Base-by-base conservation (phyloP, 2,888 invertebrate species). In the Autographa gamma region DNA sequence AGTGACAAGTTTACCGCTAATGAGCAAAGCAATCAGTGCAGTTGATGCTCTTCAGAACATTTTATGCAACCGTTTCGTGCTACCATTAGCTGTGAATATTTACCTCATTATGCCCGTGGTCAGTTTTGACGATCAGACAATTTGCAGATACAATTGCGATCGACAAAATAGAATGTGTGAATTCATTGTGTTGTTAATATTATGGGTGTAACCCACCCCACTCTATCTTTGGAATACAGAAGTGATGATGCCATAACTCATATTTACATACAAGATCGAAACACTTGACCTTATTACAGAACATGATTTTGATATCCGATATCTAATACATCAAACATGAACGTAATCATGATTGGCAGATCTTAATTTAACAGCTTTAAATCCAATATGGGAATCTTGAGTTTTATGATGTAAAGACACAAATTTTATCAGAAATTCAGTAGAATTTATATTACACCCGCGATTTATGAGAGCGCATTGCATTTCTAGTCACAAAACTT, bases 251-350 rank as follows among this genome's bases (percentile, higher is more conserved):
- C 48, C n/a, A 48, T 48, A 48, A 48, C 48, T 56, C 54, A 56
- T 25, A 70, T 63, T 63, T 41, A 60, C 25, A 52, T 63, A 58
- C 11, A 59, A 54, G 52, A 61, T 54, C 41, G 18, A 16, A 56
- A 58, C 60, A 74, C 66, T 77, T 72, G 77, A 74, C 74, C 77
- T 74, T 60, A 66, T 32, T 38, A 71, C 7, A 16, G 25, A 32
- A 63, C 34, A 76, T 61, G 63, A 64, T 63, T 18, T 61, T 18
- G 32, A 54, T 52, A 32, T 52, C 31, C 19, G 25, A 25, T 19
- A 19, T 56, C 25, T 56, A 25, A 56, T 56, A 56, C 13, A 25
- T 25, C 54, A 25, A 56, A 56, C 18, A 56, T 56, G 11, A 54
- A 62, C 19, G 18, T 56, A 63, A 63, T 63, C 63, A 63, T 63